phyloP scores from a whole-genome alignment of 2,797 vertebrate species.

The Lycodopsis pacificus region DNA sequence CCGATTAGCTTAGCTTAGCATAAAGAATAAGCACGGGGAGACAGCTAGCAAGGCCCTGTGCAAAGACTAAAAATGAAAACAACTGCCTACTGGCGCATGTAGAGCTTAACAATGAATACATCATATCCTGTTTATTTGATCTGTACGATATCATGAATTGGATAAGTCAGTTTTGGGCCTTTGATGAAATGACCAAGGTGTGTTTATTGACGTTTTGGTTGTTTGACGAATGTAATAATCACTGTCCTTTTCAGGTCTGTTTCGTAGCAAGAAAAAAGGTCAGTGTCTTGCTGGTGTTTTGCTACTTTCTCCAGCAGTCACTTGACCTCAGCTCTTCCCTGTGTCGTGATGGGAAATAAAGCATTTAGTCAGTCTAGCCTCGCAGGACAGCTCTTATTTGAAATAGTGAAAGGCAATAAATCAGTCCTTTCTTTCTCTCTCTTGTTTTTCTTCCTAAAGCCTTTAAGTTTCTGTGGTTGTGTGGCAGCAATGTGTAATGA shows the following conservation, averaged over 20 bases:
- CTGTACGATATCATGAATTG: neutral
- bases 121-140: neutral
- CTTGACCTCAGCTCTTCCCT: slow-evolving; percentile 4
- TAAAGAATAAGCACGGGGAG: too few species aligned
- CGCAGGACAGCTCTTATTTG: slow-evolving; percentile 46
- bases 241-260: neutral
- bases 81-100: neutral
- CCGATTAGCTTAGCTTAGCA: neutral
- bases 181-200: neutral
- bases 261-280: neutral
- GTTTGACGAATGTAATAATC: neutral
- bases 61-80: neutral
- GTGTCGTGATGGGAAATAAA: slow-evolving; percentile 3
- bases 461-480: slow-evolving; percentile 29
- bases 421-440: slow-evolving; percentile 49
- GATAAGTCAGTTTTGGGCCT: neutral
- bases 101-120: neutral
- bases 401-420: slow-evolving; percentile 63
- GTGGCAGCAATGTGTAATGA: slow-evolving; percentile 46
- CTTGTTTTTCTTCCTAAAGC: slow-evolving; percentile 21
- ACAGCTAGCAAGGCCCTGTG: neutral
- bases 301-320: neutral
- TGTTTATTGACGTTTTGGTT: neutral
- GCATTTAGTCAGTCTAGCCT: slow-evolving; percentile 13
- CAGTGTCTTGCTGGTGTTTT: neutral